Percentiles rank a stretch among this genome's conserved stretches.
Conservation (phyloP, 2,888 invertebrate genomes). For the Scaptomyza cyrtandrae region DNA sequence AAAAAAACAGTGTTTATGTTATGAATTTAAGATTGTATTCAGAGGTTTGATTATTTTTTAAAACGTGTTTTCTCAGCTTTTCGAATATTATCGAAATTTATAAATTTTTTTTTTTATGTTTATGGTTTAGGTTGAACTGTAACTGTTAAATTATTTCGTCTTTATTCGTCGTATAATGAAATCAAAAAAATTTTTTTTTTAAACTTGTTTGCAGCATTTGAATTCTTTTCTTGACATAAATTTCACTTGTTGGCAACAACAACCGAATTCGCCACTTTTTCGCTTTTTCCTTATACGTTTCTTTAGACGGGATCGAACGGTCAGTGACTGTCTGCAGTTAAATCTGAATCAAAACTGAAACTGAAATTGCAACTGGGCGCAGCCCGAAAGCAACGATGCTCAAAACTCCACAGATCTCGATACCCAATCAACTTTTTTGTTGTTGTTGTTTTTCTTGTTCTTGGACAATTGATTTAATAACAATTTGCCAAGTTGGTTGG, state of each 20-base stretch:
- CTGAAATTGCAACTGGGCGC: conserved; percentile 13
- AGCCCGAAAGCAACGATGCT: conserved; percentile 13
- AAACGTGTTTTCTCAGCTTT: too few species aligned
- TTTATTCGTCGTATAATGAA: too few species aligned
- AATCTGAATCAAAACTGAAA: conserved; percentile 53
- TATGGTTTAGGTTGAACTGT: too few species aligned
- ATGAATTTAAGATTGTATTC: too few species aligned
- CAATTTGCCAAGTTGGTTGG: conserved; percentile 30
- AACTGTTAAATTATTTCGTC: too few species aligned
- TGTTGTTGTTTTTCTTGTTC: conserved; percentile 17
- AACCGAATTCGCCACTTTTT: not conserved
- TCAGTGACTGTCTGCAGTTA: conserved; percentile 34
- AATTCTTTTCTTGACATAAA: not conserved
- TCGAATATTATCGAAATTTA: too few species aligned
- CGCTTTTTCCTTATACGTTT: not conserved
- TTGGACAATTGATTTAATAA: conserved; percentile 69
- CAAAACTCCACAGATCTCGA: conserved; percentile 17
- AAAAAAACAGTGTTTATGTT: too few species aligned
- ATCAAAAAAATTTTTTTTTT: too few species aligned
- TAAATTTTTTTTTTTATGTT: too few species aligned
- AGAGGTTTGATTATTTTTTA: too few species aligned
- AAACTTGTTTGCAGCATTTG: not conserved
- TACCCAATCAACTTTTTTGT: conserved; percentile 22
- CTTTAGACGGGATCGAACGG: conserved; percentile 1
- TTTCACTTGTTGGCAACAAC: conserved; percentile 2